Base-by-base conservation (phyloP, 2,113 vertebrate genomes). In the Corvus cornix region DNA sequence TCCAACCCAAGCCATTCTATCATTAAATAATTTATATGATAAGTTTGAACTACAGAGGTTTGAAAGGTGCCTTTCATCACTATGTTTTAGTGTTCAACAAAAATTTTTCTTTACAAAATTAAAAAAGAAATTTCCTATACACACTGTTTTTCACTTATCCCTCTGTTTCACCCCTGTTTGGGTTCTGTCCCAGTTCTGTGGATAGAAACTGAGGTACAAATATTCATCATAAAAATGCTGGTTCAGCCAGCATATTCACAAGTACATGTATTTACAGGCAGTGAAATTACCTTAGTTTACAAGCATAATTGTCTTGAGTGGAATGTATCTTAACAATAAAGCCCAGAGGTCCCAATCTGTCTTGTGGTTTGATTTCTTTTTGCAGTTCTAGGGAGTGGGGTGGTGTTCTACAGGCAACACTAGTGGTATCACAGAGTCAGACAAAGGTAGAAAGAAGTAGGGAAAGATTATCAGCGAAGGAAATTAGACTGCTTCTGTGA, bases 91-190 rank as follows among this genome's bases (percentile, higher is more conserved):
- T 28, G 11, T n/a, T 89, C 43, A 44, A 63, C 8, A 58, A 73
- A 13, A 31, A 0, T 3, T 18, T 39, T 51, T 33, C n/a, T 63
- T 64, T n/a, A 17, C 6, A 60, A 12, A 28, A 27, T 39, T 20
- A 3, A 19, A 75, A 31, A 68, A 53, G 30, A 43, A 24, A 11
- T 7, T 58, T 60, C 7, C 1, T n/a, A 8, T 0, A 0, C 10
- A 15, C 0, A 1, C 5, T 7, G 9, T 20, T 76, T n/a, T 41
- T 82, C 16, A 13, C 7, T 66, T 78, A 46, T 39, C 20, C 16
- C 28, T 81, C 10, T 8, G 0, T 85, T 89, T 60, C 43, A n/a
- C 6, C 6, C 6, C 4, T 5, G 0, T 72, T 56, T 37, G 41
- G 3, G 10, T 76, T n/a, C 18, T 31, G 33, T 43, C 14, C 31